Conservation (phyloP, 2,113 vertebrate species). For the Spea bombifrons region DNA sequence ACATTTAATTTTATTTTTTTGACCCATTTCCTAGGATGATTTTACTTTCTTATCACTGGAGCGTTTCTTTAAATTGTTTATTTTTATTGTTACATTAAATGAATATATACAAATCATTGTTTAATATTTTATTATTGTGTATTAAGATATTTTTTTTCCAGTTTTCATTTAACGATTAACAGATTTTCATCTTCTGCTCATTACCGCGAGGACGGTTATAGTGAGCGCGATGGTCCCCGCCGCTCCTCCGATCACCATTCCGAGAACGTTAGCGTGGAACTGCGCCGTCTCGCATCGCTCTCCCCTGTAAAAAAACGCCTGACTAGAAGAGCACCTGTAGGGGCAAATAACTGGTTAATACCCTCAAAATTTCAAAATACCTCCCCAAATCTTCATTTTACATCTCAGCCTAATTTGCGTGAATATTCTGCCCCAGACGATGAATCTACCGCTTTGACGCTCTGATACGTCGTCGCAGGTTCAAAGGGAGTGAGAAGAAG, state of each 20-base stretch:
- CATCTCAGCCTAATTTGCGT: too few species aligned
- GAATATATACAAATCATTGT: neutral
- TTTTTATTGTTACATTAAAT: neutral
- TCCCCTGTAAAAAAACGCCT: constrained; percentile 63
- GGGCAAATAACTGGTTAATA: constrained; percentile 20
- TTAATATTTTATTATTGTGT: neutral
- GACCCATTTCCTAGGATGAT: too few species aligned
- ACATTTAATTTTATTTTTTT: too few species aligned
- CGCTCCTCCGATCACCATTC: constrained; percentile 56
- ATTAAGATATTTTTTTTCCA: neutral
- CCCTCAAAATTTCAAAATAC: too few species aligned
- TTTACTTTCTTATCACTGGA: neutral
- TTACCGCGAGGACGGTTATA: constrained; percentile 49
- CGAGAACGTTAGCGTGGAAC: constrained; percentile 58
- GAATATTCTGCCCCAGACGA: too few species aligned
- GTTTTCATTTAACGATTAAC: neutral
- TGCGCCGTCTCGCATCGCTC: constrained; percentile 65
- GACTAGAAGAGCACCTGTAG: constrained; percentile 62
- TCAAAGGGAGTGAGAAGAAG: too few species aligned
- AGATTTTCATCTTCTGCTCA: constrained; percentile 51
- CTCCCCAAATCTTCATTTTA: too few species aligned
- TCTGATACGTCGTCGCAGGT: too few species aligned
- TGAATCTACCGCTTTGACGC: too few species aligned
- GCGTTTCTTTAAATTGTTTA: neutral
- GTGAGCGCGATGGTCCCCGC: constrained; percentile 58